These are phyloP conservation scores for Stenodema calcarata DNA, from an alignment of 2,888 invertebrate species.

Conservation along the genomic window DNA sequence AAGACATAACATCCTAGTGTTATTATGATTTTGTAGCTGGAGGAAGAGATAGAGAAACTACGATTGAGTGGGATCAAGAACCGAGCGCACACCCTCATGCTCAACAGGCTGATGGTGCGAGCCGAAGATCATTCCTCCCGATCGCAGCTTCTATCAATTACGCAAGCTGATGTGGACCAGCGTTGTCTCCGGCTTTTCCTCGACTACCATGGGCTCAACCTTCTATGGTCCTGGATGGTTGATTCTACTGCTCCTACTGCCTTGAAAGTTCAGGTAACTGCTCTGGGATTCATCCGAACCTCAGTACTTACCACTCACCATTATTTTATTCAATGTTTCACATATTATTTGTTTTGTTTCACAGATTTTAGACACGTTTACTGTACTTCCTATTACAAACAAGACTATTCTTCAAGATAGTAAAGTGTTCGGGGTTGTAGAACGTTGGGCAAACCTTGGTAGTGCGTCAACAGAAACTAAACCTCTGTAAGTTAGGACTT, in stretches of 20 bases:
- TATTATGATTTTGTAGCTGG: constrained; percentile 67
- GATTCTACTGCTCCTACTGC: constrained; percentile 53
- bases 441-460: constrained; percentile 68
- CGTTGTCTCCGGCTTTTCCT: constrained; percentile 86
- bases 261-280: constrained; percentile 56
- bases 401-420: constrained; percentile 92
- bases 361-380: constrained; percentile 81
- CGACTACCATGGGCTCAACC: constrained; percentile 88
- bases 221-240: constrained; percentile 90
- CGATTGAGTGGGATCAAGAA: constrained; percentile 82
- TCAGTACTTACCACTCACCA: not conserved
- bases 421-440: constrained; percentile 83
- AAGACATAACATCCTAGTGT: no score
- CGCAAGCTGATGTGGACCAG: constrained; percentile 76
- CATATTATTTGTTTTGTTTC: constrained; percentile 66
- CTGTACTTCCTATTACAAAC: constrained; percentile 88
- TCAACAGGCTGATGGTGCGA: constrained; percentile 91
- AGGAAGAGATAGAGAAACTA: constrained; percentile 86
- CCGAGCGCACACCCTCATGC: constrained; percentile 84
- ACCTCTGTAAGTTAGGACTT: not conserved
- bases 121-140: constrained; percentile 83
- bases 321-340: not conserved
- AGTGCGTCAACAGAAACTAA: not conserved
- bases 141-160: constrained; percentile 74
- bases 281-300: not conserved